Percentiles rank a stretch among this genome's conserved stretches.
phyloP scores from a whole-genome alignment of 2,888 invertebrate species.

The Tiliacea aurago region DNA sequence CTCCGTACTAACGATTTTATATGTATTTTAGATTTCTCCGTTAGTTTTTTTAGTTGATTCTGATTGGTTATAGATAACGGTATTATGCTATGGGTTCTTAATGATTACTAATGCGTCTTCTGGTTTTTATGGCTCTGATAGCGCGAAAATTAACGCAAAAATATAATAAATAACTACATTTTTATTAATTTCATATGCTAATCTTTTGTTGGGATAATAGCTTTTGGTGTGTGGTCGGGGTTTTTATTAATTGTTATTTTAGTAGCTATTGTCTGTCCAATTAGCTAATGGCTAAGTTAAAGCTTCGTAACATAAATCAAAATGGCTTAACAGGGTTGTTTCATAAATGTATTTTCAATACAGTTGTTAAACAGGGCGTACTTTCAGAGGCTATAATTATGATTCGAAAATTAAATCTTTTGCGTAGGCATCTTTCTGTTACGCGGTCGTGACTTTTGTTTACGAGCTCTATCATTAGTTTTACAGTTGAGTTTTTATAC shows the following conservation, averaged over 20 bases:
- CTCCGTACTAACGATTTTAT: constrained; percentile 61
- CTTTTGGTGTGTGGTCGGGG: constrained; percentile 3
- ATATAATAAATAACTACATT: constrained; percentile 39
- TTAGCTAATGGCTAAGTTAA: constrained; percentile 13
- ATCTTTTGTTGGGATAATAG: constrained; percentile 41
- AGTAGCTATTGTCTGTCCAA: constrained; percentile 13
- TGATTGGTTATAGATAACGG: constrained; percentile 60
- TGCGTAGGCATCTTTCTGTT: too few species aligned
- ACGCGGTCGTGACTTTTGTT: too few species aligned
- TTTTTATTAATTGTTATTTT: constrained; percentile 23
- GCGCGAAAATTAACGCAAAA: constrained; percentile 47
- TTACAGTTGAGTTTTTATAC: too few species aligned
- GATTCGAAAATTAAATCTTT: too few species aligned
- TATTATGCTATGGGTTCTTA: constrained; percentile 59
- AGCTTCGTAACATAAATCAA: constrained; percentile 1
- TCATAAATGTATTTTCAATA: not conserved
- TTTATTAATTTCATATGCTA: constrained; percentile 43
- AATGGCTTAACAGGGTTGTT: constrained; percentile 14
- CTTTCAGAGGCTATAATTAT: too few species aligned
- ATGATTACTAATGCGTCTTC: constrained; percentile 54
- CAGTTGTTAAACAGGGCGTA: too few species aligned
- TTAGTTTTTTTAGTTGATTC: constrained; percentile 60
- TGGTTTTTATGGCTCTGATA: constrained; percentile 27
- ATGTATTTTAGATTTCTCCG: constrained; percentile 69
- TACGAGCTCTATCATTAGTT: too few species aligned